phyloP scores from a whole-genome alignment of 2,888 invertebrate genomes.

The Himalopsyche kuldschensis region DNA sequence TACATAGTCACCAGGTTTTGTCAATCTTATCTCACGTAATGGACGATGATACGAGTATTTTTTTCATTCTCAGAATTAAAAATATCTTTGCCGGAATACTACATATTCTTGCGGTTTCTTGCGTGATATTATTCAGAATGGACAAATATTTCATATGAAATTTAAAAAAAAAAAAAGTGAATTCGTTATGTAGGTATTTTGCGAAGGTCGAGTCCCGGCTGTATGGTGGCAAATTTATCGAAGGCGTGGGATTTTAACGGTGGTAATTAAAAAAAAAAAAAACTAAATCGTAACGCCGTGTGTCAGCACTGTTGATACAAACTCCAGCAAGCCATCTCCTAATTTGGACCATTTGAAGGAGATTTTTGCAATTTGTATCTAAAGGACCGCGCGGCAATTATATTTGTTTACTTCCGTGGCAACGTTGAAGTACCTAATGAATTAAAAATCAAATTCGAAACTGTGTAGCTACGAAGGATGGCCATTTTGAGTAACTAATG shows the following conservation, averaged over 20 bases:
- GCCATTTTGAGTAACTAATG: background rate
- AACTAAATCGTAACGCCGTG: background rate
- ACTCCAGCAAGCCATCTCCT: background rate
- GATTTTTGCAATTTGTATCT: background rate
- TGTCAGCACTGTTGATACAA: background rate
- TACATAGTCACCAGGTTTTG: too few relatives aligned
- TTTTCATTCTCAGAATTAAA: background rate
- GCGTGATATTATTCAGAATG: background rate
- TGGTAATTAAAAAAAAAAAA: background rate
- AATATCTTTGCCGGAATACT: background rate
- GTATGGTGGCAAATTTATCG: background rate
- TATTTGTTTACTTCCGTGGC: background rate
- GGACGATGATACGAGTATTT: too few relatives aligned
- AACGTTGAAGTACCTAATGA: background rate
- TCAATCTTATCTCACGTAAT: too few relatives aligned
- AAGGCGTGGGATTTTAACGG: background rate
- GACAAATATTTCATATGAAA: background rate
- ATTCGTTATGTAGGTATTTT: background rate
- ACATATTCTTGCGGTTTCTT: background rate
- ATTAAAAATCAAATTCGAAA: background rate
- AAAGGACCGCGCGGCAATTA: background rate
- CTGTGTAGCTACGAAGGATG: background rate
- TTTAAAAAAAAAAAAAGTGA: background rate
- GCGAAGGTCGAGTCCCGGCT: background rate
- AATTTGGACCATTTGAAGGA: background rate